These are phyloP conservation scores for Sardina pilchardus DNA, from an alignment of 2,113 vertebrate species.

Conservation along the genomic window DNA sequence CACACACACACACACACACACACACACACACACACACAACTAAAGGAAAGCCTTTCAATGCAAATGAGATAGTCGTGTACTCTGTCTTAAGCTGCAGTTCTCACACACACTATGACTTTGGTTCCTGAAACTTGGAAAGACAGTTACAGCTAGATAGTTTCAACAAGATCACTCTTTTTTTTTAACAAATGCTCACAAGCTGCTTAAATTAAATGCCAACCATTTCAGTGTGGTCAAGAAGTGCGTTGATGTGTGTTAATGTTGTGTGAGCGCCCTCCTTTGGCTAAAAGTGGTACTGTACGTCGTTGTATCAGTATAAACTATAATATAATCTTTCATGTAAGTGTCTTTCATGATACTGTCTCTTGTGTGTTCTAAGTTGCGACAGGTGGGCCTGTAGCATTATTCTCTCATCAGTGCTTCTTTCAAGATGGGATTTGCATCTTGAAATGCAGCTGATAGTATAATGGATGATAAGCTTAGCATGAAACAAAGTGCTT, in stretches of 20 bases:
- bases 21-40: neutral
- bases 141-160: too few relatives aligned
- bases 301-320: neutral
- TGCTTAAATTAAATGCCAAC: neutral
- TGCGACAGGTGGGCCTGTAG: neutral
- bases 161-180: too few relatives aligned
- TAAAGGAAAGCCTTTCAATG: neutral
- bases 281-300: conserved; percentile 43
- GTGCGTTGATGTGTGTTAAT: neutral
- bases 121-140: neutral
- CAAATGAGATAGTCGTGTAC: neutral
- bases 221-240: neutral
- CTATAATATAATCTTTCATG: neutral
- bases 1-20: neutral
- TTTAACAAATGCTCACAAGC: neutral
- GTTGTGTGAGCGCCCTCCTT: conserved; percentile 60
- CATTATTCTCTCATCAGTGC: neutral
- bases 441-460: neutral
- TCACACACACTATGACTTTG: neutral
- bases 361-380: neutral
- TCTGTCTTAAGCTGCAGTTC: neutral
- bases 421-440: neutral
- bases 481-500: conserved; percentile 9
- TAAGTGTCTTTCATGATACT: neutral
- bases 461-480: neutral